A percentile compares a stretch with the other conserved stretches of the same genome.
Conservation (phyloP, 1,140 invertebrate species). For the Scaptomyza montana region DNA sequence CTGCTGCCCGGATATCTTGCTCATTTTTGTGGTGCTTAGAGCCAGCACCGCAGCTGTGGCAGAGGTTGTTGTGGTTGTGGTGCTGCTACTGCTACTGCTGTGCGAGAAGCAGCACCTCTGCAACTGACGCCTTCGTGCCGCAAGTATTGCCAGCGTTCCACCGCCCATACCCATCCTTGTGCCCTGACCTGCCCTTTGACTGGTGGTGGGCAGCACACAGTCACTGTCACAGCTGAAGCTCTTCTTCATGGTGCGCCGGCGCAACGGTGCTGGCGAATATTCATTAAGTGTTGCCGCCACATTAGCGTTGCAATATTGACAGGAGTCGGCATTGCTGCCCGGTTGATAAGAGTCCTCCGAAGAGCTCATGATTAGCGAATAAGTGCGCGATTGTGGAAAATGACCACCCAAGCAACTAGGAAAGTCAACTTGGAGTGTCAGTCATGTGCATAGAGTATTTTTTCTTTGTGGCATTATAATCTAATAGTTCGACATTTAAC, state of each 20-base stretch:
- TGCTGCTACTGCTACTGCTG: constrained; percentile 25
- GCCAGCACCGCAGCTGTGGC: background rate
- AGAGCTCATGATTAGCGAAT: constrained; percentile 84
- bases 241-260: constrained; percentile 72
- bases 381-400: constrained; percentile 83
- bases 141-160: constrained; percentile 62
- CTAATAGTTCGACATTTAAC: constrained; percentile 47
- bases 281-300: constrained; percentile 20
- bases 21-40: constrained; percentile 14
- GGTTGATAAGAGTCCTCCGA: constrained; percentile 80
- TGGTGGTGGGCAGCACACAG: constrained; percentile 36
- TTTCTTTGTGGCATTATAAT: too few species aligned
- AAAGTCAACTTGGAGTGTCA: constrained; percentile 39
- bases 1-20: background rate
- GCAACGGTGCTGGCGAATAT: constrained; percentile 32
- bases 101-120: constrained; percentile 63
- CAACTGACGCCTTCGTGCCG: constrained; percentile 77
- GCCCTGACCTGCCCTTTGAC: constrained; percentile 29
- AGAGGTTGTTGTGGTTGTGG: constrained; percentile 55
- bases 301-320: constrained; percentile 50
- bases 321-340: constrained; percentile 44
- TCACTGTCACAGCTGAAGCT: constrained; percentile 82
- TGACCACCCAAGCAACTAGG: constrained; percentile 80
- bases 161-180: constrained; percentile 42
- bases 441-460: constrained; percentile 23